These are phyloP conservation scores for Macropodus opercularis DNA, from an alignment of 2,797 vertebrate genomes.

Conservation along the genomic window DNA sequence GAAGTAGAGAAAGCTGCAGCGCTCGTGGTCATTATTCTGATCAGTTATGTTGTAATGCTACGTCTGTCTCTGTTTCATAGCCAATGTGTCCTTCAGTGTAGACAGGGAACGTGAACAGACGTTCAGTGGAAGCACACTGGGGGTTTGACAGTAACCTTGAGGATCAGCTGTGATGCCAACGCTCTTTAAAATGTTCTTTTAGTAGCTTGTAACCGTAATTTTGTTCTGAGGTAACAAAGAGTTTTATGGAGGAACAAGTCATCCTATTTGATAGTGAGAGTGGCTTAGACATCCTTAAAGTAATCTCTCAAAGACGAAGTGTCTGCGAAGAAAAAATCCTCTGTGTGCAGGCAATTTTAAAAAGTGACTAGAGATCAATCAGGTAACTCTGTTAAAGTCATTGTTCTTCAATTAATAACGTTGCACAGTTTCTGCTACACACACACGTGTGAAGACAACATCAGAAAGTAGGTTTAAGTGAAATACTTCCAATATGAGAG, in stretches of 20 bases:
- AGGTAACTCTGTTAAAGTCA: slow-evolving; percentile 7
- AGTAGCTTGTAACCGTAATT: slow-evolving; percentile 27
- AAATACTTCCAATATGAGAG: too few relatives aligned
- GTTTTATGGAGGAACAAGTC: slow-evolving; percentile 37
- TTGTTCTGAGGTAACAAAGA: slow-evolving; percentile 22
- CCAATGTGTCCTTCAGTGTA: slow-evolving; percentile 52
- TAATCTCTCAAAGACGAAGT: slow-evolving; percentile 18
- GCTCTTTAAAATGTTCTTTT: slow-evolving; percentile 27
- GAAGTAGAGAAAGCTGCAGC: slow-evolving; percentile 3
- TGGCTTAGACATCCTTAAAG: slow-evolving; percentile 16
- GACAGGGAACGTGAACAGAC: slow-evolving; percentile 12
- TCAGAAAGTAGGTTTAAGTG: too few relatives aligned
- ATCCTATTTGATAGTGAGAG: slow-evolving; percentile 9
- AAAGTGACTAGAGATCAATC: slow-evolving; percentile 31
- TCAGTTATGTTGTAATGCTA: slow-evolving; percentile 23
- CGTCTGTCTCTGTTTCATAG: slow-evolving; percentile 46
- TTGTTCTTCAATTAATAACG: not conserved
- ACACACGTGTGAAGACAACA: too few relatives aligned
- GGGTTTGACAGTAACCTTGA: slow-evolving; percentile 18
- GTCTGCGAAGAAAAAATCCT: slow-evolving; percentile 32
- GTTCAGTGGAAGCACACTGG: not conserved
- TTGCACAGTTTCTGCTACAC: not conserved
- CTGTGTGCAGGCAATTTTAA: slow-evolving; percentile 30
- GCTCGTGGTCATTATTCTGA: slow-evolving; percentile 27
- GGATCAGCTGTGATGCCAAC: slow-evolving; percentile 7